Conservation (phyloP, 2,113 vertebrate species). For the Corythornis madagascariensis region DNA sequence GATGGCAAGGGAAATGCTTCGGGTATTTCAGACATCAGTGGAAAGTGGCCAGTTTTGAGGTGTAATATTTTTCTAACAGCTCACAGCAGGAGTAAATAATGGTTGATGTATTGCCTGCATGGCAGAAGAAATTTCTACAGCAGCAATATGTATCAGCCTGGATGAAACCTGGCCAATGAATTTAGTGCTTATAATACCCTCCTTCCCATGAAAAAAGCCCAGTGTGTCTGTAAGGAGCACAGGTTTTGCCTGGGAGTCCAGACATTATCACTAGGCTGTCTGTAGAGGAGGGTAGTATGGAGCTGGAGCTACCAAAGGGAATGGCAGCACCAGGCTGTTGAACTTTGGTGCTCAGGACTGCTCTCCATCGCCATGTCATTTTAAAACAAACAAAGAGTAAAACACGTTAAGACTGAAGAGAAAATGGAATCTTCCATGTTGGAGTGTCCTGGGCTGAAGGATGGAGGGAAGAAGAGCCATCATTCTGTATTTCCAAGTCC, state of each 20-base stretch:
- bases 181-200: not conserved
- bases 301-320: not conserved
- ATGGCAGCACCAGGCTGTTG: not conserved
- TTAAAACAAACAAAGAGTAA: not conserved
- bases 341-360: not conserved
- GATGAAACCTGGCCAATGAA: not conserved
- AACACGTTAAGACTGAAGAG: not conserved
- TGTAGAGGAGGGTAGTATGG: not conserved
- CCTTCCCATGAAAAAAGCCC: fast-evolving
- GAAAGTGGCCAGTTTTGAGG: not conserved
- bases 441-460: not conserved
- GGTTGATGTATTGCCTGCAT: not conserved
- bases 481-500: not conserved
- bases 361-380: not conserved
- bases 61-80: not conserved
- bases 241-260: not conserved
- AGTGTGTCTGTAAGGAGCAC: not conserved
- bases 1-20: not conserved
- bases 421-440: not conserved
- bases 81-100: not conserved
- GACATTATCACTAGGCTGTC: not conserved
- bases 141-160: not conserved
- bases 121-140: not conserved
- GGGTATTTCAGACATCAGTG: not conserved
- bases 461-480: not conserved